These are phyloP conservation scores for Maniola jurtina DNA, from an alignment of 1,140 invertebrate genomes.

Conservation along the genomic window DNA sequence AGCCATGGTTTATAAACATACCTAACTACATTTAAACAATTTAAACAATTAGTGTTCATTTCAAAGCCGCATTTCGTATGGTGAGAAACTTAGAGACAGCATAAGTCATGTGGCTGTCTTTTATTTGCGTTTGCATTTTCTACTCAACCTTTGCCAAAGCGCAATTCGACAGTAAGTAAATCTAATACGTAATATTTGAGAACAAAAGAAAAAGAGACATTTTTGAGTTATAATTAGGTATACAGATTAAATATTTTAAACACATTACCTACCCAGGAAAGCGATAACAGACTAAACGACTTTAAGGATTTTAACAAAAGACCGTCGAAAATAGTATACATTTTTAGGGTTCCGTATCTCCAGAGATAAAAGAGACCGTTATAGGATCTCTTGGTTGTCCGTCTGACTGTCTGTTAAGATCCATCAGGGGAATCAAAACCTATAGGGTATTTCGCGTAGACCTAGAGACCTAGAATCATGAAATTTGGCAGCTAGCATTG, in stretches of 20 bases:
- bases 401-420: too few species aligned
- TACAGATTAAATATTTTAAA: neutral
- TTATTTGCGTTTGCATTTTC: conserved; percentile 27
- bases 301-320: neutral
- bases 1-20: conserved; percentile 4
- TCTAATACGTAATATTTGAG: neutral
- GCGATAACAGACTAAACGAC: neutral
- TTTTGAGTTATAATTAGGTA: neutral
- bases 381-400: too few species aligned
- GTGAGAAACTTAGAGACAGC: neutral
- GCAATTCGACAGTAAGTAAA: conserved; percentile 46
- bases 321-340: neutral
- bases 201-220: too few species aligned
- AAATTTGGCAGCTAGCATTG: too few species aligned
- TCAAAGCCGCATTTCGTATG: neutral
- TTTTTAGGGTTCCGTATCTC: too few species aligned
- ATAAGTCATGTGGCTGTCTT: conserved; percentile 13
- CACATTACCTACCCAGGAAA: neutral
- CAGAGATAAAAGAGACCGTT: too few species aligned
- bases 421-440: too few species aligned
- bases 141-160: conserved; percentile 17
- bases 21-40: neutral
- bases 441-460: too few species aligned
- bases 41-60: conserved; percentile 4
- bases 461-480: too few species aligned